phyloP scores from a whole-genome alignment of 2,113 vertebrate species.

The Falcunculus frontatus region DNA sequence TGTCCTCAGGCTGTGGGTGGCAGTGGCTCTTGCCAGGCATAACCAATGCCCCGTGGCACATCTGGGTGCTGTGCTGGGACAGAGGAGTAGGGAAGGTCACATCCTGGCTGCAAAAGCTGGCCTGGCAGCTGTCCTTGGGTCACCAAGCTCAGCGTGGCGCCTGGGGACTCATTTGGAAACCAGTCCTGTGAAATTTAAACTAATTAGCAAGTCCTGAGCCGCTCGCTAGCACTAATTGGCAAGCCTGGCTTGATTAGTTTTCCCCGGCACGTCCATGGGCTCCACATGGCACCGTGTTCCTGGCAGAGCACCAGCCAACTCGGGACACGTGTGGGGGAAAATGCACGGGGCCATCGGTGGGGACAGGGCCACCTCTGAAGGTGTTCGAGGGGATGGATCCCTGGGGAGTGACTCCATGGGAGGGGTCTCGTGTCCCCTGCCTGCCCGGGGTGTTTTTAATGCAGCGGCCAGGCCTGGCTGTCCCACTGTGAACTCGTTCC shows the following conservation, averaged over 20 bases:
- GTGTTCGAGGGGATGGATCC: neutral
- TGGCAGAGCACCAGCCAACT: neutral
- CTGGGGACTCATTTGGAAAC: neutral
- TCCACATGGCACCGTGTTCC: fast-evolving
- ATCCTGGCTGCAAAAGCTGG: neutral
- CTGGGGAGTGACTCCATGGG: fast-evolving
- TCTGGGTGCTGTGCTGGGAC: neutral
- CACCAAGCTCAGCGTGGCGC: neutral
- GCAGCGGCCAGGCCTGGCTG: neutral
- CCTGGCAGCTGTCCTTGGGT: fast-evolving
- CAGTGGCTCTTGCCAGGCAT: neutral
- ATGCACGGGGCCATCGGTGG: fast-evolving
- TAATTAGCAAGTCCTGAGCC: neutral
- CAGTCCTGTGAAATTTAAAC: neutral
- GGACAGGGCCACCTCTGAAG: neutral
- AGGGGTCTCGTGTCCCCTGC: fast-evolving
- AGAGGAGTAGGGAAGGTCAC: neutral
- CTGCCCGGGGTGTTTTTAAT: neutral
- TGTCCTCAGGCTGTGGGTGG: neutral
- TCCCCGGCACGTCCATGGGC: fast-evolving
- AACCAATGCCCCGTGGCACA: fast-evolving
- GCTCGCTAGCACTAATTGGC: neutral
- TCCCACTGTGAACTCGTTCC: neutral
- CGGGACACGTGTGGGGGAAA: fast-evolving
- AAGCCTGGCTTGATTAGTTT: neutral